These are phyloP conservation scores for Leptonema lineaticorne DNA, from an alignment of 1,140 invertebrate species.

Conservation along the genomic window DNA sequence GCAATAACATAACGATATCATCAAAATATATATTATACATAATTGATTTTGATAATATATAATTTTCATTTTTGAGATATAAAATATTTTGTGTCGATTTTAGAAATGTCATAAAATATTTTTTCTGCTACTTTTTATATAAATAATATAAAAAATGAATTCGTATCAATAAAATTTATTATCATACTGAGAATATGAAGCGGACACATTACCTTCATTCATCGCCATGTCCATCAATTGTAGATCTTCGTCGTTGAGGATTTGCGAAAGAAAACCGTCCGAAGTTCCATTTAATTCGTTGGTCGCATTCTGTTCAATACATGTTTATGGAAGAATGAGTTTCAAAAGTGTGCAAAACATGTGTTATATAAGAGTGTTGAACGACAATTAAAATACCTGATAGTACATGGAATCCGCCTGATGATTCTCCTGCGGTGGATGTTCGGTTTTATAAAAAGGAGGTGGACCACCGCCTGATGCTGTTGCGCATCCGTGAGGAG, in stretches of 20 bases:
- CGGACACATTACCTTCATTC: constrained; percentile 74
- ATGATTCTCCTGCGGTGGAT: constrained; percentile 43
- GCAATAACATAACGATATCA: no score
- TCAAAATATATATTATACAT: no score
- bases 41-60: no score
- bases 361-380: background rate
- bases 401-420: constrained; percentile 64
- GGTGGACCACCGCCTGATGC: constrained; percentile 47
- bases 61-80: no score
- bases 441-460: constrained; percentile 38
- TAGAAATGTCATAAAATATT: no score
- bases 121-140: no score
- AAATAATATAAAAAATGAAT: no score
- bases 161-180: no score
- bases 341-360: background rate
- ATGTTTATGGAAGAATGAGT: background rate
- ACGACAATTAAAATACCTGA: constrained; percentile 52
- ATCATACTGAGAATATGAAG: no score
- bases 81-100: no score
- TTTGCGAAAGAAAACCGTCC: constrained; percentile 81
- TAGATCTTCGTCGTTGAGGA: constrained; percentile 83
- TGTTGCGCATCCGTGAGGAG: constrained; percentile 35
- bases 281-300: constrained; percentile 71
- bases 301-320: constrained; percentile 53
- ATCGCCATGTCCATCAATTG: constrained; percentile 88